Conservation (phyloP, 2,888 invertebrate species). For the Gasteruption jaculator region DNA sequence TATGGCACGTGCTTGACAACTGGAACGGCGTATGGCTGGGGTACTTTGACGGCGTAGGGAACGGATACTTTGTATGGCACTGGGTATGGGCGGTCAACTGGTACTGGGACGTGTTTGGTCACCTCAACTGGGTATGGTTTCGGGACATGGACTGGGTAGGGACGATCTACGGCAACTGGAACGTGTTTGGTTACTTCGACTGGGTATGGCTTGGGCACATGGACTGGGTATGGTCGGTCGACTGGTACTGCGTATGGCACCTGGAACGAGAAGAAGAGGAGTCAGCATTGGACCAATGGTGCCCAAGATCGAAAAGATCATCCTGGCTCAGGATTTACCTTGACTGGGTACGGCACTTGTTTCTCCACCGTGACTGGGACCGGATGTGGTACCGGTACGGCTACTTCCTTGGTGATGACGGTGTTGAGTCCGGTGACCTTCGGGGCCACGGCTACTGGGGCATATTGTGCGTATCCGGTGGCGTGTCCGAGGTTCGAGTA, state of each 20-base stretch:
- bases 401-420: conserved; percentile 53
- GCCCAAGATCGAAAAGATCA: not conserved
- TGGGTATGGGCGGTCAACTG: conserved; percentile 37
- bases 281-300: too few relatives aligned
- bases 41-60: conserved; percentile 42
- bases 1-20: conserved; percentile 41
- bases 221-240: conserved; percentile 46
- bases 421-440: too few relatives aligned
- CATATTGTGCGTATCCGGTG: too few relatives aligned
- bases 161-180: conserved; percentile 47
- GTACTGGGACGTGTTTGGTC: conserved; percentile 43
- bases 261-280: conserved; percentile 22
- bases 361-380: conserved; percentile 54
- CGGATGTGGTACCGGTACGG: conserved; percentile 56
- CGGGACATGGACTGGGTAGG: conserved; percentile 45
- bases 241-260: conserved; percentile 48
- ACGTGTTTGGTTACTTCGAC: conserved; percentile 46
- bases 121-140: conserved; percentile 48
- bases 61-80: conserved; percentile 43
- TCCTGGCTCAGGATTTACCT: conserved; percentile 35
- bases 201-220: conserved; percentile 46
- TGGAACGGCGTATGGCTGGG: conserved; percentile 45
- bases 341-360: conserved; percentile 51
- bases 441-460: too few relatives aligned
- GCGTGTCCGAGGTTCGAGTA: too few relatives aligned